Conservation (phyloP, 2,888 invertebrate species). For the Rhagonycha fulva region DNA sequence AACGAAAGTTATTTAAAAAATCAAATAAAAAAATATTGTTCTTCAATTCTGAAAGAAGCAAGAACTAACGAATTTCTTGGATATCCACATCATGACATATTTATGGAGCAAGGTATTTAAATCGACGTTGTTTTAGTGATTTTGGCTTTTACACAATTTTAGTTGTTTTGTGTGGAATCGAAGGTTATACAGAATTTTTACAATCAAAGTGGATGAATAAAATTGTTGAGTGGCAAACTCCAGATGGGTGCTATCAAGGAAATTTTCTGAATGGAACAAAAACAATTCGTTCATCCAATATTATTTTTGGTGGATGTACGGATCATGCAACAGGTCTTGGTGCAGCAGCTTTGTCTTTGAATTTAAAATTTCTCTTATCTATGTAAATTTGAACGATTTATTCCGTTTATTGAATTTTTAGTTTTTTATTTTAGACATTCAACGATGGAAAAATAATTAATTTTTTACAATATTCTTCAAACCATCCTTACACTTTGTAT, state of each 20-base stretch:
- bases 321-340: conserved; percentile 56
- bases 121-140: background rate
- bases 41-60: conserved; percentile 43
- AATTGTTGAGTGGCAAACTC: conserved; percentile 52
- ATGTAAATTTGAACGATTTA: no score
- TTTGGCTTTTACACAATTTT: conserved; percentile 13
- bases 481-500: no score
- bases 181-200: conserved; percentile 56
- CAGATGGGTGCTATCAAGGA: conserved; percentile 50
- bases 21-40: conserved; percentile 37
- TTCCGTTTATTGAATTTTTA: no score
- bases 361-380: conserved; percentile 28
- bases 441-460: no score
- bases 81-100: conserved; percentile 44
- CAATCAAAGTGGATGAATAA: conserved; percentile 46
- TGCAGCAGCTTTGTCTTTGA: conserved; percentile 50
- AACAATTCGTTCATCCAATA: conserved; percentile 40
- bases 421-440: no score
- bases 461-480: no score
- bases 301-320: conserved; percentile 52
- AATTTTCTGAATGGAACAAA: conserved; percentile 5
- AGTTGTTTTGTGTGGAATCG: conserved; percentile 57
- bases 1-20: background rate
- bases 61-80: conserved; percentile 40
- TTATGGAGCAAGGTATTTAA: conserved; percentile 44